Conservation (phyloP, 2,888 invertebrate species). For the Malthinus flaveolus region DNA sequence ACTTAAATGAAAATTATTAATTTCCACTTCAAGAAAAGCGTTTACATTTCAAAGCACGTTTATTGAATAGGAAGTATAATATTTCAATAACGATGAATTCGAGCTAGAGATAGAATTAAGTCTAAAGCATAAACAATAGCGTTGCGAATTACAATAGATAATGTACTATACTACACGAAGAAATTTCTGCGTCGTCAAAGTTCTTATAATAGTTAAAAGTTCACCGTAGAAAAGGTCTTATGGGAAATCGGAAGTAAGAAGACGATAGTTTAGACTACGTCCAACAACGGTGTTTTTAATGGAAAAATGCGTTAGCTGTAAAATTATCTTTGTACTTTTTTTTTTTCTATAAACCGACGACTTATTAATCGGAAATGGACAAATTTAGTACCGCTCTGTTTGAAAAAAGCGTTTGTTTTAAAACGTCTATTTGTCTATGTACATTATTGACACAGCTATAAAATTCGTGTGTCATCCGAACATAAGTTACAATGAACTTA, state of each 20-base stretch:
- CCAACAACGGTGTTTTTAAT: conserved; percentile 19
- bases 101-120: neutral
- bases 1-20: too few relatives aligned
- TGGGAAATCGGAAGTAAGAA: conserved; percentile 25
- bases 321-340: conserved; percentile 6
- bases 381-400: too few relatives aligned
- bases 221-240: conserved; percentile 9
- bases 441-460: too few relatives aligned
- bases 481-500: too few relatives aligned
- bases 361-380: too few relatives aligned
- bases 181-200: conserved; percentile 2
- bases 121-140: conserved; percentile 1
- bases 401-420: too few relatives aligned
- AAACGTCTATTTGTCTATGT: too few relatives aligned
- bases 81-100: neutral
- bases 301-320: conserved; percentile 25
- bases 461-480: too few relatives aligned
- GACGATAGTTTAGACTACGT: conserved; percentile 15
- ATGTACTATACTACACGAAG: neutral
- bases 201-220: conserved; percentile 2
- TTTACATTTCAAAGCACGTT: too few relatives aligned
- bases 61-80: too few relatives aligned
- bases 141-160: conserved; percentile 4
- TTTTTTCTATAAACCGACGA: too few relatives aligned
- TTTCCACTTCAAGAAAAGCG: too few relatives aligned